Conservation (phyloP, 2,113 vertebrate species). For the Corynorhinus townsendii region DNA sequence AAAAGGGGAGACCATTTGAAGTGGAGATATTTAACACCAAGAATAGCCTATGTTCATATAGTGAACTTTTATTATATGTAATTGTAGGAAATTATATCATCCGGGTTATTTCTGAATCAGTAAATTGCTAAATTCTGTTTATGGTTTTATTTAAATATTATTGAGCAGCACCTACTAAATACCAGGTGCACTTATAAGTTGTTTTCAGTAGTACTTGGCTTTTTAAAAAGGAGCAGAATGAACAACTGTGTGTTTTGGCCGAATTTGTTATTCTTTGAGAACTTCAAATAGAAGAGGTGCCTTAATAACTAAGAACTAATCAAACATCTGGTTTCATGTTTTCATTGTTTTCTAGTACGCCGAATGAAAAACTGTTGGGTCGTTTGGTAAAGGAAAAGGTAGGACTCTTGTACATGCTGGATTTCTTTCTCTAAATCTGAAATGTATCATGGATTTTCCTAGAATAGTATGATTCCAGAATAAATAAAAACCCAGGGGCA, state of each 20-base stretch:
- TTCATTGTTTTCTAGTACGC: constrained; percentile 86
- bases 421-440: constrained; percentile 44
- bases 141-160: constrained; percentile 27
- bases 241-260: background rate
- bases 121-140: background rate
- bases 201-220: background rate
- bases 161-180: background rate
- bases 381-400: constrained; percentile 99
- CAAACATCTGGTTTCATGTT: constrained; percentile 19
- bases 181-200: background rate
- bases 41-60: background rate
- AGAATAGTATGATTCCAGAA: background rate
- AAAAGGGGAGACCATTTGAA: background rate
- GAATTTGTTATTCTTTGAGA: constrained; percentile 16
- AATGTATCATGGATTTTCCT: background rate
- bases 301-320: background rate
- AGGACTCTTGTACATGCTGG: constrained; percentile 43
- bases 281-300: background rate
- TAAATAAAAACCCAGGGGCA: background rate
- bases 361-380: constrained; percentile 97
- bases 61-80: background rate
- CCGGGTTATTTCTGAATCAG: background rate
- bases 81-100: background rate
- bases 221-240: background rate
- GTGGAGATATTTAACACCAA: background rate